These are phyloP conservation scores for Brachypalpus laphriformis DNA, from an alignment of 2,888 invertebrate genomes.

Conservation along the genomic window DNA sequence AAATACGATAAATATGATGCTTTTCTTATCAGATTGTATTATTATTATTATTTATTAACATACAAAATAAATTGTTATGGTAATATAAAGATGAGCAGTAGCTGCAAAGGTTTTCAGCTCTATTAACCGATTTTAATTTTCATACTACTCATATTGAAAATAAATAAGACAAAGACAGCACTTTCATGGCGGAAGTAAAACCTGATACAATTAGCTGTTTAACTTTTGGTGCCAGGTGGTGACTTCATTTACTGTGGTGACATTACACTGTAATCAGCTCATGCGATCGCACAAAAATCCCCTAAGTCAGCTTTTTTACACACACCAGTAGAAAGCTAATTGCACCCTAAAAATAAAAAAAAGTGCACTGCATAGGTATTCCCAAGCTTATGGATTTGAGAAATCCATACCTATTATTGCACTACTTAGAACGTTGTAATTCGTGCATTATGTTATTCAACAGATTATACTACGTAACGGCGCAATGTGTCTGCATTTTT, in stretches of 20 bases:
- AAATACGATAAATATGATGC: no score
- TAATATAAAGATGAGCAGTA: no score
- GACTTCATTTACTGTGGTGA: slow-evolving; percentile 8
- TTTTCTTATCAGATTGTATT: no score
- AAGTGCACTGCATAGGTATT: not conserved
- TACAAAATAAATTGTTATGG: no score
- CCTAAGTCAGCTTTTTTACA: slow-evolving; percentile 27
- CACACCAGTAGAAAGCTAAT: not conserved
- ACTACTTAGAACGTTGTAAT: not conserved
- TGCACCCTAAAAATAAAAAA: slow-evolving; percentile 5
- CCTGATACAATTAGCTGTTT: not conserved
- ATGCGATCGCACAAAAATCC: slow-evolving; percentile 15
- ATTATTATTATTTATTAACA: no score
- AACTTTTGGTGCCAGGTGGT: slow-evolving; percentile 46
- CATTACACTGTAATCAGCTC: slow-evolving; percentile 25
- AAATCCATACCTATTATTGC: not conserved
- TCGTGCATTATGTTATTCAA: not conserved
- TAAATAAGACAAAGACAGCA: no score
- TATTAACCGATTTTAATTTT: no score
- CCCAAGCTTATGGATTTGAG: not conserved
- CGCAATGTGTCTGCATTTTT: not conserved
- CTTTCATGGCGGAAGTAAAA: slow-evolving; percentile 51
- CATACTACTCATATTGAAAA: no score
- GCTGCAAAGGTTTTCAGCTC: no score
- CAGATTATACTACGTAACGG: not conserved